Base-by-base conservation (phyloP, 2,888 invertebrate genomes). In the Onthophagus sagittarius region DNA sequence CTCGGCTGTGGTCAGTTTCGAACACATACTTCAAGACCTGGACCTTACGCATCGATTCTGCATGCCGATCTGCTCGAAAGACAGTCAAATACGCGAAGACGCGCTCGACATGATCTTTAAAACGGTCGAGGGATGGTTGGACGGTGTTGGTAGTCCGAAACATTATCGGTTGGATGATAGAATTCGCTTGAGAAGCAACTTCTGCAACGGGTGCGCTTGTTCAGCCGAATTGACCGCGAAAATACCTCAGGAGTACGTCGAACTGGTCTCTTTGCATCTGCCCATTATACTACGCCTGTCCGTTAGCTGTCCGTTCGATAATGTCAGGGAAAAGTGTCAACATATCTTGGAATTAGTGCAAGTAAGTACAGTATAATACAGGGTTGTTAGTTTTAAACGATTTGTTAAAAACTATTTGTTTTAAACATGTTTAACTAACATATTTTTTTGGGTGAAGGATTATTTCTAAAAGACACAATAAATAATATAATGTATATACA, bases 271-370 rank as follows among this genome's bases (percentile, higher is more conserved):
- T 67, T 81, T 88, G 71, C 88, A 89, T 81, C 83, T 90, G 76
- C 89, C 89, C 39, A 89, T 89, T 78, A 87, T 90, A 77, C 83
- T 90, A 71, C 84, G 89, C 78, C 85, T 90, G 73, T 87, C 88
- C 72, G 85, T 88, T 77, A 88, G 88, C 81, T 90, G 89, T 81
- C 90, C 90, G 5, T 90, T 89, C 78, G 85, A 86, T 76, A 89
- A 90, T 80, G 88, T 90, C 72, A 85, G 89, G 78, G 88, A 88
- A 78, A 88, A 88, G 80, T 89, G 89, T 79, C 84, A 86, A 76
- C 87, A 88, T 79, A 88, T 89, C 80, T 83, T 90, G 77, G 86
- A 87, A 78, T 86, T 88, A 83, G 86, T 90, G 76, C 86, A 88
- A 88, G 90, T 89, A 80, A 85, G 86, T 77, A 31, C n/a, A n/a